Evolutionary conservation across 2,888 invertebrate species (phyloP).

Genomic region (Choreutis nemorana): DNA sequence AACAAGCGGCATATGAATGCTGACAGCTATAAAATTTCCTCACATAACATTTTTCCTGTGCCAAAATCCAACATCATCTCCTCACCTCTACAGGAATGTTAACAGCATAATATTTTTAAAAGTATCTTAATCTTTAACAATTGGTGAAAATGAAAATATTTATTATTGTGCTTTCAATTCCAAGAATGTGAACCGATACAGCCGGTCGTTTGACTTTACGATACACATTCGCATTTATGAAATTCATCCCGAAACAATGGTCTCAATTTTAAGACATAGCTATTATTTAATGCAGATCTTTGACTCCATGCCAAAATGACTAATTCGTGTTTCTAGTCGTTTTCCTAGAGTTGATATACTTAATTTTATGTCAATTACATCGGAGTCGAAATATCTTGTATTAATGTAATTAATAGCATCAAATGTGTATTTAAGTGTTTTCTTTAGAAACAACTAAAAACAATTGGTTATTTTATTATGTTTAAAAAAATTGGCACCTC

Average conservation of each 20-base stretch:
- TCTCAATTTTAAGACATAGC: constrained; percentile 30
- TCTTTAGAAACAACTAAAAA: too few species aligned
- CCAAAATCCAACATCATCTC: constrained; percentile 52
- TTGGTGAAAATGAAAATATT: constrained; percentile 50
- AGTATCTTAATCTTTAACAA: constrained; percentile 53
- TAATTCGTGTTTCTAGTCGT: constrained; percentile 47
- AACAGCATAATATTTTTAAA: constrained; percentile 58
- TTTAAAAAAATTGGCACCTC: too few species aligned
- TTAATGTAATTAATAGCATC: too few species aligned
- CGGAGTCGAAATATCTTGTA: too few species aligned
- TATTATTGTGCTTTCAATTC: constrained; percentile 36
- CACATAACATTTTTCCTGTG: constrained; percentile 47
- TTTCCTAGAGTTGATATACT: too few species aligned
- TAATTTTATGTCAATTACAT: too few species aligned
- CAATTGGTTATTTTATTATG: too few species aligned
- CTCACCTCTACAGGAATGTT: constrained; percentile 41
- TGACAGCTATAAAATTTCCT: constrained; percentile 50
- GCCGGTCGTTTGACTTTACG: too few species aligned
- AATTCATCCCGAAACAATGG: constrained; percentile 44
- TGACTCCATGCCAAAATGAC: constrained; percentile 58
- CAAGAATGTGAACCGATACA: constrained; percentile 22
- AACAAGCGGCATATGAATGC: constrained; percentile 44
- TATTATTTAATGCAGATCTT: constrained; percentile 46
- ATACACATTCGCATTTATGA: constrained; percentile 35
- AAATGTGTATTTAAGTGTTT: too few species aligned